Evolutionary conservation across 1,140 invertebrate species (phyloP).

Genomic region (Varroa destructor): DNA sequence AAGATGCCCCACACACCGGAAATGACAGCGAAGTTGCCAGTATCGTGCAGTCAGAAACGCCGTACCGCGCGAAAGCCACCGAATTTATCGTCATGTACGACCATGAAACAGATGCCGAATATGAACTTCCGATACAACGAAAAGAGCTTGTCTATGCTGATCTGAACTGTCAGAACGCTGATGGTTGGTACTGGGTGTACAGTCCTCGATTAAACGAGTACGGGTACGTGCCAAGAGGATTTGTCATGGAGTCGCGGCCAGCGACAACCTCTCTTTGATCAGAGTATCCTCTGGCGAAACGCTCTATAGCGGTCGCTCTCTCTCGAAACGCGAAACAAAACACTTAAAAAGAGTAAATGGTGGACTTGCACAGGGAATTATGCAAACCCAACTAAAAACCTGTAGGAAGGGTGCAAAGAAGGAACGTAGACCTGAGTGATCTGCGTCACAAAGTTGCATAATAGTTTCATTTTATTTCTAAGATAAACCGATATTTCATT

Average conservation of each 20-base stretch:
- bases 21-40: constrained; percentile 28
- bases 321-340: too few species aligned
- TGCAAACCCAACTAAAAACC: too few species aligned
- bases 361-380: too few species aligned
- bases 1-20: neutral
- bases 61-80: constrained; percentile 56
- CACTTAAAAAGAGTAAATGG: too few species aligned
- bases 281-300: too few species aligned
- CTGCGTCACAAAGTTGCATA: too few species aligned
- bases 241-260: constrained; percentile 45
- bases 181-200: constrained; percentile 88
- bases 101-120: constrained; percentile 81
- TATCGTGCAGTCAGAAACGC: constrained; percentile 37
- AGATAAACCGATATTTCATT: too few species aligned
- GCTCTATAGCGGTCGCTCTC: too few species aligned
- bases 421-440: too few species aligned
- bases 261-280: too few species aligned
- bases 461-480: too few species aligned
- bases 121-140: constrained; percentile 70
- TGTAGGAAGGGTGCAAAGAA: too few species aligned
- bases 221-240: constrained; percentile 86
- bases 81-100: constrained; percentile 86
- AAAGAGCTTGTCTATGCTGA: constrained; percentile 91
- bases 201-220: constrained; percentile 79
- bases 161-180: constrained; percentile 76